A percentile compares a stretch with the other conserved stretches of the same genome.
Conservation (phyloP, 2,113 vertebrate genomes). For the Noctilio leporinus region DNA sequence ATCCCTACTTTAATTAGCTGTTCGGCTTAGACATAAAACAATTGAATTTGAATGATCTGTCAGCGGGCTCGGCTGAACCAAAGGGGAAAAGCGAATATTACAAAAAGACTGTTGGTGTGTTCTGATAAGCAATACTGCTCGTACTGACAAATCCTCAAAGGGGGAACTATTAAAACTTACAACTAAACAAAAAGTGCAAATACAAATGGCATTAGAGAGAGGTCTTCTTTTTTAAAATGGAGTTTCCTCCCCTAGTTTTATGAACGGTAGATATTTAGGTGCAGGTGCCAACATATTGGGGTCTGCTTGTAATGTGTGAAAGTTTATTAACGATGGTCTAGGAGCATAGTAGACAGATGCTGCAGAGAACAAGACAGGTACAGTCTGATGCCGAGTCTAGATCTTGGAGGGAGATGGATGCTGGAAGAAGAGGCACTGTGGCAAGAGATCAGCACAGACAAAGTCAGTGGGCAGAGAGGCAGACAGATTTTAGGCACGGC, state of each 20-base stretch:
- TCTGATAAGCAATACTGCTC: conserved; percentile 80
- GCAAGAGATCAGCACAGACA: conserved; percentile 64
- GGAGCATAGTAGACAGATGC: conserved; percentile 67
- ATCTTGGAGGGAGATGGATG: conserved; percentile 61
- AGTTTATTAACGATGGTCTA: conserved; percentile 71
- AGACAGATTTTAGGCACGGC: conserved; percentile 61
- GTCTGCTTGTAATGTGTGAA: conserved; percentile 63
- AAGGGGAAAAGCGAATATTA: conserved; percentile 87
- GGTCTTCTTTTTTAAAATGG: conserved; percentile 70
- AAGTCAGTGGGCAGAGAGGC: conserved; percentile 67
- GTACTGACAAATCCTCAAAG: conserved; percentile 83
- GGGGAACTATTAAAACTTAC: conserved; percentile 85
- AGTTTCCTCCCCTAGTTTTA: conserved; percentile 62
- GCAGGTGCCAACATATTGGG: conserved; percentile 42
- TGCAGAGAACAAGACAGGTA: conserved; percentile 72
- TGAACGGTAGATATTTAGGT: conserved; percentile 39
- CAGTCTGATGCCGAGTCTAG: conserved; percentile 63
- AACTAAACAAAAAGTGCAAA: conserved; percentile 83
- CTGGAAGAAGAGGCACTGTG: conserved; percentile 60
- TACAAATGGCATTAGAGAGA: conserved; percentile 74
- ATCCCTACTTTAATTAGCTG: conserved; percentile 95
- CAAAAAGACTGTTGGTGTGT: conserved; percentile 87
- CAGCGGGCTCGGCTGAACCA: conserved; percentile 87
- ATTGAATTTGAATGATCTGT: conserved; percentile 92
- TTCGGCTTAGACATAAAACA: conserved; percentile 92